Conservation (phyloP, 2,888 invertebrate species). For the Apodemia mormo region DNA sequence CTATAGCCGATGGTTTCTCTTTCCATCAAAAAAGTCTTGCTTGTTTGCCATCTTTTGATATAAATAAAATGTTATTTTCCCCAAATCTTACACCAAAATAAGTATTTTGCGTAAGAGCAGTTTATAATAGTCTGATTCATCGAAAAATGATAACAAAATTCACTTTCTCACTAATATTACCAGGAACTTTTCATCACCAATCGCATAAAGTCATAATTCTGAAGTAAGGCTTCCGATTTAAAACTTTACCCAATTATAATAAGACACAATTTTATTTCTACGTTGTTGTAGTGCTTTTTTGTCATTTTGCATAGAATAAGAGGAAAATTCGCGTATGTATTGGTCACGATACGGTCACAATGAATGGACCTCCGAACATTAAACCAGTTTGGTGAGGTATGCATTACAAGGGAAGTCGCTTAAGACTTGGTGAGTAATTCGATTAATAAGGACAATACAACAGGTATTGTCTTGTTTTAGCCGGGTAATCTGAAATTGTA, state of each 20-base stretch:
- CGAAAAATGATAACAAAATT: constrained; percentile 11
- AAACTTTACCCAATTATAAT: background rate
- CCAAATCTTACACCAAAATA: background rate
- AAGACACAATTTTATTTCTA: background rate
- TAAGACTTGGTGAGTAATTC: constrained; percentile 14
- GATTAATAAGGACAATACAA: constrained; percentile 9
- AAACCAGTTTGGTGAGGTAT: constrained; percentile 10
- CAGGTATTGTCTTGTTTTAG: constrained; percentile 9
- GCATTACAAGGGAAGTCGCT: constrained; percentile 18
- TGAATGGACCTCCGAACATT: constrained; percentile 10
- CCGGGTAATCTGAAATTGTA: background rate
- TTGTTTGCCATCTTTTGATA: no score
- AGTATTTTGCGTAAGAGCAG: background rate
- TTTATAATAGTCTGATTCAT: constrained; percentile 4
- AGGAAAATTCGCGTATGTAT: constrained; percentile 15
- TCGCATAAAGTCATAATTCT: background rate
- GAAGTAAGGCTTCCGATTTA: background rate
- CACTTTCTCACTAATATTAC: constrained; percentile 5
- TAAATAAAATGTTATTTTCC: background rate
- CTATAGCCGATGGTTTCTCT: no score
- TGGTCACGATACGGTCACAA: constrained; percentile 10
- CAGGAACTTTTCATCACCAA: background rate
- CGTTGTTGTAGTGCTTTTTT: background rate
- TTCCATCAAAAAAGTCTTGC: no score
- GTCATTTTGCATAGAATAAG: constrained; percentile 15